Percentiles rank a stretch among this genome's conserved stretches.
Conservation (phyloP, 2,797 vertebrate species). For the Manis javanica region DNA sequence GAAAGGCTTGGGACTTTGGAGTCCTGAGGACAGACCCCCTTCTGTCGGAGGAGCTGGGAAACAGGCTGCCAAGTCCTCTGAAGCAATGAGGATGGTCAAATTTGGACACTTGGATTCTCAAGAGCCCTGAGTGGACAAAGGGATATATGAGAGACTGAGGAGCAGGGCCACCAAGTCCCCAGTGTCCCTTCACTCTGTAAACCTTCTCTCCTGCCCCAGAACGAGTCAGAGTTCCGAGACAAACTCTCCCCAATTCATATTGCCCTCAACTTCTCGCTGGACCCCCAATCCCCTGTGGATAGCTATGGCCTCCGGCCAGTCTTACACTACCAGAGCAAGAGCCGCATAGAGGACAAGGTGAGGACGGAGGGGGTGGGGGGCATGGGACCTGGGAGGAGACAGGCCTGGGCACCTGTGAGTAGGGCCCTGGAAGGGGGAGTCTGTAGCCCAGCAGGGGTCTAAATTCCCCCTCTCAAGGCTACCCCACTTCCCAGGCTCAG, state of each 20-base stretch:
- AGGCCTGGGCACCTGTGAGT: conserved; percentile 63
- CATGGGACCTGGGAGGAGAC: neutral
- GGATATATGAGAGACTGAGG: neutral
- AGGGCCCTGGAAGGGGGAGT: conserved; percentile 56
- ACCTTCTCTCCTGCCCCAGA: conserved; percentile 83
- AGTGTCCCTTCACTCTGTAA: neutral
- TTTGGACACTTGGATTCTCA: neutral
- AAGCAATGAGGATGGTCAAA: neutral
- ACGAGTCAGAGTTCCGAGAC: conserved; percentile 95
- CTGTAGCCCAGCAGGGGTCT: neutral
- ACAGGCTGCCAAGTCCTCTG: neutral
- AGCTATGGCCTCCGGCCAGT: conserved; percentile 90
- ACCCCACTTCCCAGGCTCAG: conserved; percentile 88
- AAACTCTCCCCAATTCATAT: conserved; percentile 95
- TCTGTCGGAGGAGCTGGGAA: neutral
- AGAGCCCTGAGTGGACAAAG: neutral
- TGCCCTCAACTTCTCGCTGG: conserved; percentile 93
- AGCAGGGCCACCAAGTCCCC: neutral
- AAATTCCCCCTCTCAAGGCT: conserved; percentile 19
- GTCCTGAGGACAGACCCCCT: neutral
- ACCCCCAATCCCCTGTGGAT: conserved; percentile 89
- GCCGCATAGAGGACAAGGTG: conserved; percentile 94
- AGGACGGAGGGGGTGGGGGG: neutral
- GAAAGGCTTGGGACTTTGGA: neutral
- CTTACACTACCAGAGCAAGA: conserved; percentile 92